Conservation (phyloP, 2,888 invertebrate species). For the Ophion ellenae region DNA sequence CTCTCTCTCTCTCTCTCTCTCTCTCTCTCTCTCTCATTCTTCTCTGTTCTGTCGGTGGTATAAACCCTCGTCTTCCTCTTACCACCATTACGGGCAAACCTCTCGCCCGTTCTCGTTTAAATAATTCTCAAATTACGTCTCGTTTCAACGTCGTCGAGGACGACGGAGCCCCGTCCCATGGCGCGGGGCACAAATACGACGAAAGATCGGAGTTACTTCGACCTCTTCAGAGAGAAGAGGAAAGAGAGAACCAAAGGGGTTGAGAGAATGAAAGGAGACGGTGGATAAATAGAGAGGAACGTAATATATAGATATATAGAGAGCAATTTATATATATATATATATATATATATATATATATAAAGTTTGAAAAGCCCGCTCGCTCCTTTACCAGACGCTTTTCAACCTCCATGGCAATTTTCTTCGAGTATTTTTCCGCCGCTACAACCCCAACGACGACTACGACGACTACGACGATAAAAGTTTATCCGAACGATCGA, state of each 20-base stretch:
- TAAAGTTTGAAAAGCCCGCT: conserved; percentile 24
- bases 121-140: conserved; percentile 78
- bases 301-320: conserved; percentile 16
- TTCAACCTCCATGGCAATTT: conserved; percentile 53
- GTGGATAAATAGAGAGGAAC: conserved; percentile 10
- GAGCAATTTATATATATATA: too few species aligned
- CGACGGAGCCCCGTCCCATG: not conserved
- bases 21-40: conserved; percentile 17
- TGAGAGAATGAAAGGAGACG: conserved; percentile 21
- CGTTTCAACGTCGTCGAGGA: conserved; percentile 58
- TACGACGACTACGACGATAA: conserved; percentile 36
- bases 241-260: not conserved
- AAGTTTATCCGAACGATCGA: conserved; percentile 58
- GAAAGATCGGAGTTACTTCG: conserved; percentile 49
- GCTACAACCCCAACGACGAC: conserved; percentile 10
- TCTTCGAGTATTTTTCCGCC: conserved; percentile 54
- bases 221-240: conserved; percentile 19
- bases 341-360: conserved; percentile 1
- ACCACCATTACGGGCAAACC: conserved; percentile 18
- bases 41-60: not conserved
- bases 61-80: conserved; percentile 32
- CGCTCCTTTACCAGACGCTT: conserved; percentile 40
- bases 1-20: not conserved
- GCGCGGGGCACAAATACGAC: conserved; percentile 23
- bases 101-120: conserved; percentile 71